Evolutionary conservation across 2,888 invertebrate species (phyloP), one percentile per base, ranked within the genome.

Genomic region (Thelaira solivaga): DNA sequence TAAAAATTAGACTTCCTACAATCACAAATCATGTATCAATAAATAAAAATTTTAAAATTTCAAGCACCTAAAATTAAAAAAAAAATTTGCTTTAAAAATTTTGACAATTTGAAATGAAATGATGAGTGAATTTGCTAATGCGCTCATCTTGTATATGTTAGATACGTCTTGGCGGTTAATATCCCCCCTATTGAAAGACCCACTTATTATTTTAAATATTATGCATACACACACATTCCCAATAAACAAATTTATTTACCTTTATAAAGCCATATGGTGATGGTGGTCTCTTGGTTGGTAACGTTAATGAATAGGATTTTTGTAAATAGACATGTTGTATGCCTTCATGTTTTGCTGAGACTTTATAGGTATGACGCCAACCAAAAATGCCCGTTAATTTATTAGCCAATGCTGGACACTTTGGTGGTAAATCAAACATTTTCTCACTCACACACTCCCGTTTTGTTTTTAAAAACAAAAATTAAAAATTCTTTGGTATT

Each of bases 351-450:
- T 94, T 90, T 86, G 94, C 94, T 85, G 94, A 93, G 80, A 95
- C 94, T 78, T 94, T 93, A 85, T 94, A 94, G 7, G 94, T 94
- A 87, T 94, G 94, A 82, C 94, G 90, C 94, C 94, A 94, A 68
- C 94, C 94, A 85, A 95, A 94, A 80, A 94, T 90, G 80, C 94
- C 92, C 83, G 93, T 93, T 80, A 95, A 86, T 89, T 94, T 94
- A 85, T 94, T 94, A 6, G 94, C 93, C 83, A 94, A 92, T 85
- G 94, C 94, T 83, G 93, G 92, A 88, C 94, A 94, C 82, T 93
- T 92, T 77, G 93, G 92, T 82, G 92, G 90, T 55, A 91, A 90
- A 82, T 92, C 92, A 86, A 92, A 92, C 92, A 92, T 92, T 49
- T 51, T 72, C n/a, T n/a, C 31, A 16, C 45, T 45, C 51, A 16